phyloP scores from a whole-genome alignment of 2,797 vertebrate species.

The Coendou prehensilis region DNA sequence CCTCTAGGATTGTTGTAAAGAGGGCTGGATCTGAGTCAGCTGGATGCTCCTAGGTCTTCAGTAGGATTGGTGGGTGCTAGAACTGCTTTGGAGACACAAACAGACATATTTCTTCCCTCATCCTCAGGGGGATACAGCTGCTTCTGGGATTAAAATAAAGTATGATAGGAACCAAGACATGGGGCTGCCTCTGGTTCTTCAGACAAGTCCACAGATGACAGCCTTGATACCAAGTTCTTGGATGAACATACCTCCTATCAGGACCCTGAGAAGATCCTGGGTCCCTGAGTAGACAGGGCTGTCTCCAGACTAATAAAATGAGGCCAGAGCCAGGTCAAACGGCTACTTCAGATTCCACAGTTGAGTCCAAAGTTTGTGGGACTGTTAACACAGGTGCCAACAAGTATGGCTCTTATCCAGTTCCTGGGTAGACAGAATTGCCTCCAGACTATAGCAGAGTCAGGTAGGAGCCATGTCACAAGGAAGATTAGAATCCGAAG shows the following conservation, averaged over 20 bases:
- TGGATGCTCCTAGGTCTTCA: neutral
- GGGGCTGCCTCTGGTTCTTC: neutral
- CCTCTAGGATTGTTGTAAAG: neutral
- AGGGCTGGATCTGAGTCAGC: neutral
- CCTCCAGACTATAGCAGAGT: neutral
- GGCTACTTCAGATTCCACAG: neutral
- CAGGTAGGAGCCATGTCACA: neutral
- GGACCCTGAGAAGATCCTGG: neutral
- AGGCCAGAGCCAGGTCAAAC: neutral
- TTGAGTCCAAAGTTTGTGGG: neutral
- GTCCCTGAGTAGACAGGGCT: neutral
- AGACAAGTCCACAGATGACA: neutral
- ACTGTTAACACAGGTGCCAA: accelerated
- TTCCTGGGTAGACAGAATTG: neutral
- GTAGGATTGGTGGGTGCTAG: neutral
- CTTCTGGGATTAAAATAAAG: neutral
- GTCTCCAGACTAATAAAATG: neutral
- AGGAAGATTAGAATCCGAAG: too few relatives aligned
- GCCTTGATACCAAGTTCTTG: neutral
- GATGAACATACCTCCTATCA: neutral
- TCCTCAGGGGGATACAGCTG: neutral
- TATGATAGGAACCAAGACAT: neutral
- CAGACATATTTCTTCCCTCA: neutral
- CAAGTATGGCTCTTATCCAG: neutral
- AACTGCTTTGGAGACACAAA: neutral